Evolutionary conservation across 2,888 invertebrate species (phyloP), one percentile per base, ranked within the genome.

Genomic region (Microctonus hyperodae): DNA sequence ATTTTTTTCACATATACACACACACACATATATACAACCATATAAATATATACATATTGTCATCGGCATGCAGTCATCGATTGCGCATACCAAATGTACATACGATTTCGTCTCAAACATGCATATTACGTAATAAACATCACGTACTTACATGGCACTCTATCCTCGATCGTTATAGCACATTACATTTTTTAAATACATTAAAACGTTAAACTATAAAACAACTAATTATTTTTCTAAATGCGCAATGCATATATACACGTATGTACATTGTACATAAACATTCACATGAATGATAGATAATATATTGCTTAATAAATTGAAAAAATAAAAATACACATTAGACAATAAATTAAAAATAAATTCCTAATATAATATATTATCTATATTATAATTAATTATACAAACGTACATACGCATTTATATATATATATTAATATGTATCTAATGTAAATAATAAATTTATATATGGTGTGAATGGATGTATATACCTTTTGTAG

Each of bases 401-500:
- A n/a, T n/a, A n/a, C n/a, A n/a, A n/a, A n/a, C n/a, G n/a, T n/a
- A n/a, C n/a, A n/a, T n/a, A n/a, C n/a, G n/a, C n/a, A n/a, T 16
- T 0, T n/a, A 44, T 44, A 40, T 20, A 1, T 7, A 13, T 44
- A n/a, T 44, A n/a, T n/a, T 44, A 7, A 44, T 44, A 7, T 44
- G 44, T 16, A 44, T 44, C 20, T 44, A 16, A 16, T 16, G 6
- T 9, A 6, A 44, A 44, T 16, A 7, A 7, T 28, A 28, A 28
- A 28, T 3, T 28, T 28, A 65, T 69, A 72, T n/a, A n/a, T n/a
- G n/a, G n/a, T n/a, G n/a, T n/a, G 71, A 71, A 71, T 74, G 65
- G 73, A 65, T 72, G 70, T 65, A 70, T 66, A 65, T 44, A 44
- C 44, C 20, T 16, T 63, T 68, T 64, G 67, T 78, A 75, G 79